Evolutionary conservation across 1,140 invertebrate species (phyloP).

Genomic region (Apis laboriosa): DNA sequence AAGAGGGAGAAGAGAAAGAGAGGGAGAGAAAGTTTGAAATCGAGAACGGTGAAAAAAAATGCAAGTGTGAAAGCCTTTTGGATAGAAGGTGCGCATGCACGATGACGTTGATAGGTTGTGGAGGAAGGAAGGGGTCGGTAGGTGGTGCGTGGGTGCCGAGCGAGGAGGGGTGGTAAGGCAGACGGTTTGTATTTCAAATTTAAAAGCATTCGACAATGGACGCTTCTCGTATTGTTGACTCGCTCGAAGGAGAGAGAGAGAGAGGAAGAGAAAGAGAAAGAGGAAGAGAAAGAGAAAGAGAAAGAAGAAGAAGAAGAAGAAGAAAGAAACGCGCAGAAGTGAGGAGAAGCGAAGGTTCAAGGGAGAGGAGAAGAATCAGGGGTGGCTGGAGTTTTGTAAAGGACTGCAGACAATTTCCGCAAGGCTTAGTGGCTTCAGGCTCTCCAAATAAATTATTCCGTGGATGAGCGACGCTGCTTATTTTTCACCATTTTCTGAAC

Average conservation of each 20-base stretch:
- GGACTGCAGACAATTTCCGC: slow-evolving; percentile 70
- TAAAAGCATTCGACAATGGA: slow-evolving; percentile 81
- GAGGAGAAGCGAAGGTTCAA: not conserved
- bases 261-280: slow-evolving; percentile 44
- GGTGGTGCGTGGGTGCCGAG: not conserved
- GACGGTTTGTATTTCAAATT: slow-evolving; percentile 80
- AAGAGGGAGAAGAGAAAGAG: not conserved
- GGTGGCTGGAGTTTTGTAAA: slow-evolving; percentile 65
- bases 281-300: not conserved
- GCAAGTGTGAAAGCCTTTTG: slow-evolving; percentile 47
- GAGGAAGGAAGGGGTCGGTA: not conserved
- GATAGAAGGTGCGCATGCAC: slow-evolving; percentile 41
- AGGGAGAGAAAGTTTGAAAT: slow-evolving; percentile 23
- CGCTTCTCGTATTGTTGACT: slow-evolving; percentile 78
- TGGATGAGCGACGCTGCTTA: slow-evolving; percentile 66
- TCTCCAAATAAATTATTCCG: slow-evolving; percentile 70
- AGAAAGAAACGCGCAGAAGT: too few relatives aligned
- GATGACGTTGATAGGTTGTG: slow-evolving; percentile 57
- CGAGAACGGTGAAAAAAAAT: slow-evolving; percentile 43
- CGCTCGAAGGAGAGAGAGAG: slow-evolving; percentile 57
- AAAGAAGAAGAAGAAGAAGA: not conserved
- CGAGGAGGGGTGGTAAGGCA: slow-evolving; percentile 57
- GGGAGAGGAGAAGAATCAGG: slow-evolving; percentile 48
- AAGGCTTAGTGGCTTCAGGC: slow-evolving; percentile 68
- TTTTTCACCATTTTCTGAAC: slow-evolving; percentile 63